phyloP scores from a whole-genome alignment of 2,797 vertebrate species.

The Trematomus bernacchii region DNA sequence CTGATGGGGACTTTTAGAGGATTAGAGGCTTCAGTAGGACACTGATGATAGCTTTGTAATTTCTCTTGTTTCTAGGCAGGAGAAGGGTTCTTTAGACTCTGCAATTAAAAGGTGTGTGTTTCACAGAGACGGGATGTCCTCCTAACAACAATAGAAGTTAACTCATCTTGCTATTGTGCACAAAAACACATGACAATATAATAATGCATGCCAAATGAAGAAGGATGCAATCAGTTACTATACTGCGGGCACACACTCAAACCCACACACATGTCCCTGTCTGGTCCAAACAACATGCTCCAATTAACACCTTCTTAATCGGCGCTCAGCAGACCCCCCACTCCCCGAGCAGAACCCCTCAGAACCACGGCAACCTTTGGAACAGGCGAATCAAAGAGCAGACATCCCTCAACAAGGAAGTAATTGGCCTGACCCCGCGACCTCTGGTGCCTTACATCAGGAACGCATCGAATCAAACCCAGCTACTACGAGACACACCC shows the following conservation, averaged over 20 bases:
- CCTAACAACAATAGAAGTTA: background rate
- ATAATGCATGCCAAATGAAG: slow-evolving; percentile 54
- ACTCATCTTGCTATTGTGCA: background rate
- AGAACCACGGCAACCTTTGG: slow-evolving; percentile 89
- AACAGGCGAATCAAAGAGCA: slow-evolving; percentile 94
- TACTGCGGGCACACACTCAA: slow-evolving; percentile 50
- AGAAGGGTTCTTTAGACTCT: background rate
- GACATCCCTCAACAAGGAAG: slow-evolving; percentile 89
- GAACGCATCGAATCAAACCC: slow-evolving; percentile 75
- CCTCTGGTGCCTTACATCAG: slow-evolving; percentile 92
- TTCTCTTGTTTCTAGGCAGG: slow-evolving; percentile 16
- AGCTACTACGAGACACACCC: slow-evolving; percentile 86
- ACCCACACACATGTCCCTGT: slow-evolving; percentile 47
- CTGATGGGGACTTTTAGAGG: no score
- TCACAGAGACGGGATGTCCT: background rate
- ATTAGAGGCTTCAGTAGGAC: background rate
- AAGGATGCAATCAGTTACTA: slow-evolving; percentile 41
- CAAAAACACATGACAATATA: slow-evolving; percentile 21
- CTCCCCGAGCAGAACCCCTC: slow-evolving; percentile 86
- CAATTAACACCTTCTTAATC: slow-evolving; percentile 88
- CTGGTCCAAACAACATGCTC: slow-evolving; percentile 81
- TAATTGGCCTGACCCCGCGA: slow-evolving; percentile 98
- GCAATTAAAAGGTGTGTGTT: slow-evolving; percentile 16
- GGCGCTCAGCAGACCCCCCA: slow-evolving; percentile 59
- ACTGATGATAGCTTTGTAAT: background rate